phyloP scores from a whole-genome alignment of 2,113 vertebrate genomes.

The Chauna torquata region DNA sequence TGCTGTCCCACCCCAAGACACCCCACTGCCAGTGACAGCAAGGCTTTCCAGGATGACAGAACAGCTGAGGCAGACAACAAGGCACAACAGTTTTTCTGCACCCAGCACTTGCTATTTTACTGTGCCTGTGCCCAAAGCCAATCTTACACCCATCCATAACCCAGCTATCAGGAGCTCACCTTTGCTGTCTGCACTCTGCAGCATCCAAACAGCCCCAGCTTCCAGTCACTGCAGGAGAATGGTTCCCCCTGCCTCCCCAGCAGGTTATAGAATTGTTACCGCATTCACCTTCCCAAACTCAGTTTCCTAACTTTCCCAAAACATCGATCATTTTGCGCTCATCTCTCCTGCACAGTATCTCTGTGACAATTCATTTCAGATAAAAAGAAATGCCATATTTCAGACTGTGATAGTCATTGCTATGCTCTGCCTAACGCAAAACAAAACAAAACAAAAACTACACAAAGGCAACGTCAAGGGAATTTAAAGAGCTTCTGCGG shows the following conservation, averaged over 20 bases:
- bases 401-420: not conserved
- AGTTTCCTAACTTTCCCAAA: not conserved
- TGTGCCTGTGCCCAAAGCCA: not conserved
- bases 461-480: not conserved
- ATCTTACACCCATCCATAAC: not conserved
- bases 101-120: not conserved
- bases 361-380: not conserved
- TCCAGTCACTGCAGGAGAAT: not conserved
- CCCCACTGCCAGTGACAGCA: not conserved
- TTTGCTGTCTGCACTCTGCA: not conserved
- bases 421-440: not conserved
- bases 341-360: not conserved
- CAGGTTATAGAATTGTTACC: not conserved
- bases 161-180: not conserved
- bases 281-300: not conserved
- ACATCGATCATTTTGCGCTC: not conserved
- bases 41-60: not conserved
- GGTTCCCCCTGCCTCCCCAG: not conserved
- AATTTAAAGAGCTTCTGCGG: not conserved
- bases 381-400: not conserved
- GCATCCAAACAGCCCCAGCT: not conserved
- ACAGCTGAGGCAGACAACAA: not conserved
- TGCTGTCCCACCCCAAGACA: not conserved
- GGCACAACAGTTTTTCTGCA: not conserved
- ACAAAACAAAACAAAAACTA: not conserved